A percentile compares a stretch with the other conserved stretches of the same genome.
Evolutionary conservation across 2,797 vertebrate genomes (phyloP).

Genomic region (Crocodylus rhombifer): DNA sequence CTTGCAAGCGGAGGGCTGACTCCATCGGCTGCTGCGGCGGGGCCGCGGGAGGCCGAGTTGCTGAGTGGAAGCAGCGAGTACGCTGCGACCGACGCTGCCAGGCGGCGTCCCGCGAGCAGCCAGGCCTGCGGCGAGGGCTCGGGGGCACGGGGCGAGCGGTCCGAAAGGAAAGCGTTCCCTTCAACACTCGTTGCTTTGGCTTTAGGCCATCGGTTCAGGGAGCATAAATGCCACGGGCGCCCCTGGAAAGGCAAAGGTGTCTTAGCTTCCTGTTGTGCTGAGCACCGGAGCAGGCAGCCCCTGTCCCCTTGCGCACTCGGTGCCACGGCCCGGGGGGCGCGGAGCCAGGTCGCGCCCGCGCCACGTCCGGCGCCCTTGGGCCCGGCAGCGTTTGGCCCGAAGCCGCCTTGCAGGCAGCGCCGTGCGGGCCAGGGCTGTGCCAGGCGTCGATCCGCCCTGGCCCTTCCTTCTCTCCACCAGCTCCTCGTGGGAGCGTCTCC

Average conservation of each 20-base stretch:
- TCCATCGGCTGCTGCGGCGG: too few species aligned
- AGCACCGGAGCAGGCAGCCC: not conserved
- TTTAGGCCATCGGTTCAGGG: too few species aligned
- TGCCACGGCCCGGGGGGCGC: too few species aligned
- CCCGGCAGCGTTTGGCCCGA: not conserved
- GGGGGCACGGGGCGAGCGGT: too few species aligned
- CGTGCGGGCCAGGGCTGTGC: rapidly evolving
- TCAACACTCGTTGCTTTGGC: too few species aligned
- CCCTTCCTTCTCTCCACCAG: not conserved
- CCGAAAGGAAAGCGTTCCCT: too few species aligned
- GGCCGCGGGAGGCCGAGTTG: too few species aligned
- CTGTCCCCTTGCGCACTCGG: too few species aligned
- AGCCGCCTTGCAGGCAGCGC: not conserved
- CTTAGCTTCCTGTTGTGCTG: too few species aligned
- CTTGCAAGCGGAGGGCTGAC: too few species aligned
- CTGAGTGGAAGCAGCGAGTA: not conserved
- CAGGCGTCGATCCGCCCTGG: not conserved
- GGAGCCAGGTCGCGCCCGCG: not conserved
- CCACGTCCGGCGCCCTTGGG: not conserved
- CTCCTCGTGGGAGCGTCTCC: not conserved
- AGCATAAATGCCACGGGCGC: too few species aligned
- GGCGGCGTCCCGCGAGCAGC: not conserved
- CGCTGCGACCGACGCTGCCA: not conserved
- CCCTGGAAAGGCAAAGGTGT: too few species aligned
- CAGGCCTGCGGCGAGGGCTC: not conserved